Evolutionary conservation across 2,888 invertebrate genomes (phyloP).

Genomic region (Hydriomena furcata): DNA sequence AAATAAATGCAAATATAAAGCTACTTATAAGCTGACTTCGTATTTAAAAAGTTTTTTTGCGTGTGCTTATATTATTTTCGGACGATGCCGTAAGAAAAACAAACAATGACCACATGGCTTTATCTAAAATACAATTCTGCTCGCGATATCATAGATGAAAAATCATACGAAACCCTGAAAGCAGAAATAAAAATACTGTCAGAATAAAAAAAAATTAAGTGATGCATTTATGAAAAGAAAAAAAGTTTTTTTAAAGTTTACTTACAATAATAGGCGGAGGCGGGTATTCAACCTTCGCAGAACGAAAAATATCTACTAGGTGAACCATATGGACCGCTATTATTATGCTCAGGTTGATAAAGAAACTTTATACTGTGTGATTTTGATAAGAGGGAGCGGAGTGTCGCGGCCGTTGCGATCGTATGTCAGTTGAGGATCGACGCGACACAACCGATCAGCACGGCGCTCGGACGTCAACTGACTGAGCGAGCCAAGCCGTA

Average conservation of each 20-base stretch:
- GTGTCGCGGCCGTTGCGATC: conserved; percentile 61
- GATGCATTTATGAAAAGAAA: conserved; percentile 27
- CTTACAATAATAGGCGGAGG: conserved; percentile 89
- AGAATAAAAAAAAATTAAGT: conserved; percentile 27
- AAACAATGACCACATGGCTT: conserved; percentile 32
- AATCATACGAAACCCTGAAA: conserved; percentile 27
- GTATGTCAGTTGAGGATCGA: conserved; percentile 46
- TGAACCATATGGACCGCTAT: conserved; percentile 91
- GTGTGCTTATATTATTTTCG: conserved; percentile 3
- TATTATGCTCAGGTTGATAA: conserved; percentile 65
- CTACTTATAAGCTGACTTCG: neutral
- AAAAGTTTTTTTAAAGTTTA: conserved; percentile 63
- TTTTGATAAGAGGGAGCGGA: conserved; percentile 56
- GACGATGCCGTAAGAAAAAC: conserved; percentile 27
- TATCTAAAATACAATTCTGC: neutral
- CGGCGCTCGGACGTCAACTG: conserved; percentile 71
- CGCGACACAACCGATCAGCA: conserved; percentile 59
- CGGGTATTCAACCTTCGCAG: conserved; percentile 90
- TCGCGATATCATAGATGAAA: neutral
- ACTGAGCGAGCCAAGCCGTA: conserved; percentile 65
- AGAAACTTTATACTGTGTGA: conserved; percentile 55
- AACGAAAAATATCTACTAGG: conserved; percentile 91
- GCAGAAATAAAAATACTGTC: conserved; percentile 35
- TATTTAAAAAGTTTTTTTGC: conserved; percentile 1
- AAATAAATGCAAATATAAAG: conserved; percentile 3